Percentiles rank a stretch among this genome's conserved stretches.
phyloP scores from a whole-genome alignment of 2,888 invertebrate genomes.

The Stenolophus ochropezus region DNA sequence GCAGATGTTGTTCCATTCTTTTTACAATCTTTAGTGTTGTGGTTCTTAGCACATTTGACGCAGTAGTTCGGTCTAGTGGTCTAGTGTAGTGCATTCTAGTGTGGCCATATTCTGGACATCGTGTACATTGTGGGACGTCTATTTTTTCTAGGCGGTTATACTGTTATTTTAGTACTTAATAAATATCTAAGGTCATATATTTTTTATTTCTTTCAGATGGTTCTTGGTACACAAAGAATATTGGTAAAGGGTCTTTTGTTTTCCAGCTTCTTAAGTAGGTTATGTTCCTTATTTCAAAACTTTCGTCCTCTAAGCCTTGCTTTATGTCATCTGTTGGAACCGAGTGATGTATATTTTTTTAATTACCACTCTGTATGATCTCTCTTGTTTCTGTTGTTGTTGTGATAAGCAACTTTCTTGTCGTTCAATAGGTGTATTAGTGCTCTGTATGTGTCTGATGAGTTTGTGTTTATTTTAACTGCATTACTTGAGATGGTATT shows the following conservation, averaged over 20 bases:
- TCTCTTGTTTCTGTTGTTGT: constrained; percentile 50
- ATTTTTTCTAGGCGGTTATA: constrained; percentile 61
- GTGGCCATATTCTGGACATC: constrained; percentile 63
- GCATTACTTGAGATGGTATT: constrained; percentile 25
- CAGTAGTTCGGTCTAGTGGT: constrained; percentile 56
- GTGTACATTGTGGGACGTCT: constrained; percentile 62
- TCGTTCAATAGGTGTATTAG: constrained; percentile 54
- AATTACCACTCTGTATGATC: constrained; percentile 59
- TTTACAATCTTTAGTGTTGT: constrained; percentile 59
- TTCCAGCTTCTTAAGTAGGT: constrained; percentile 56
- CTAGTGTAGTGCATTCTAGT: constrained; percentile 62
- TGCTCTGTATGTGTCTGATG: constrained; percentile 12
- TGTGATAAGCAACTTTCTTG: constrained; percentile 39
- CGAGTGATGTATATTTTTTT: constrained; percentile 61
- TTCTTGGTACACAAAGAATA: constrained; percentile 62
- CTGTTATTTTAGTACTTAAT: constrained; percentile 52
- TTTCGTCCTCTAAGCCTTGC: constrained; percentile 53
- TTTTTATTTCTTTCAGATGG: constrained; percentile 59
- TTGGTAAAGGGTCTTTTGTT: constrained; percentile 60
- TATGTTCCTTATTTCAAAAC: constrained; percentile 61
- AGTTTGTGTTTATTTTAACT: constrained; percentile 50
- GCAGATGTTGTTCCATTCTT: constrained; percentile 52
- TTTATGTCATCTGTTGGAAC: constrained; percentile 55
- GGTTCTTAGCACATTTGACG: constrained; percentile 63
- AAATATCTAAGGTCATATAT: constrained; percentile 61